These are phyloP conservation scores for Callospermophilus lateralis DNA, from an alignment of 2,113 vertebrate genomes.

Conservation along the genomic window DNA sequence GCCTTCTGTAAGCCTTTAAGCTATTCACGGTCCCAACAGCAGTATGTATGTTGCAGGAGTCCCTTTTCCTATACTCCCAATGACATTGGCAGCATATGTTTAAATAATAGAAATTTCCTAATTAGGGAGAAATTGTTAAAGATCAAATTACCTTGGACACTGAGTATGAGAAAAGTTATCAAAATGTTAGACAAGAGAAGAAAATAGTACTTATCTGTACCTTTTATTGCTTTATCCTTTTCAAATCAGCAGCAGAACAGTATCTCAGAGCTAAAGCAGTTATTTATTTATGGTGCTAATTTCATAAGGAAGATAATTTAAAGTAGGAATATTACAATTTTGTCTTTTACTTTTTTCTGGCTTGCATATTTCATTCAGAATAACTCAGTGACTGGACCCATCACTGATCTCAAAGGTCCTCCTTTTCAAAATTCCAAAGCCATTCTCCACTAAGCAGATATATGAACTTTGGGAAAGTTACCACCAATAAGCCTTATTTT, in stretches of 20 bases:
- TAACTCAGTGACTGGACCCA: background rate
- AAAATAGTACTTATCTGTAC: background rate
- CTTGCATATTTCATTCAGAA: slow-evolving; percentile 21
- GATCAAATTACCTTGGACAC: background rate
- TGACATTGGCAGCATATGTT: slow-evolving; percentile 22
- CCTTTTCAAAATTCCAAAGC: slow-evolving; percentile 42
- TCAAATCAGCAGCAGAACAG: background rate
- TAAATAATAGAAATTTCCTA: slow-evolving; percentile 54
- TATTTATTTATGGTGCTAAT: slow-evolving; percentile 36
- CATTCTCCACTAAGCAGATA: background rate
- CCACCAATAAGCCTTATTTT: background rate
- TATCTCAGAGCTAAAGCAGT: slow-evolving; percentile 2
- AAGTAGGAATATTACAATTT: slow-evolving; percentile 18
- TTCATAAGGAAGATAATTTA: slow-evolving; percentile 26
- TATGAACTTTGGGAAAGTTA: background rate
- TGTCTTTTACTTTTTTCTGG: slow-evolving; percentile 53
- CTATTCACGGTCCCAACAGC: background rate
- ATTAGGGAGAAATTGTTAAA: background rate
- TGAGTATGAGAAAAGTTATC: slow-evolving; percentile 13
- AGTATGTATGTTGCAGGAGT: slow-evolving; percentile 6
- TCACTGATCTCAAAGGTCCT: background rate
- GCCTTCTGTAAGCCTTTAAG: slow-evolving; percentile 15
- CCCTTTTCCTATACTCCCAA: slow-evolving; percentile 13
- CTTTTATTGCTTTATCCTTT: background rate
- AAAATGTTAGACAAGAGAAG: background rate